Evolutionary conservation across 2,888 invertebrate genomes (phyloP), one percentile per base, ranked within the genome.

Genomic region (Trachelus troglodyta): DNA sequence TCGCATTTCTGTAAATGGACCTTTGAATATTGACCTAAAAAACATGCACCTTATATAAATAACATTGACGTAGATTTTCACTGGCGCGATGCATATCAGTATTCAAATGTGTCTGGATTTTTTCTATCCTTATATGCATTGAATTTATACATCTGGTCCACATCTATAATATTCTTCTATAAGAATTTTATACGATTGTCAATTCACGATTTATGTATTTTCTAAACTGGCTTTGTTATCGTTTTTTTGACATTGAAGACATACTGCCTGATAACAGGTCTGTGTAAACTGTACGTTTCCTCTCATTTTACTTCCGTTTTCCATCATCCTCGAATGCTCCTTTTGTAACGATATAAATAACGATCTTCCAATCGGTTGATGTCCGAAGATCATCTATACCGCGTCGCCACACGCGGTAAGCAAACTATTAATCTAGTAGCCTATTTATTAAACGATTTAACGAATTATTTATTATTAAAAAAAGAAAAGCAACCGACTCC

Each of bases 401-500:
- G 56, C 56, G 56, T 23, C 56, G 56, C 56, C 23, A 56, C 23
- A 23, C 56, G 56, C 23, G 56, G 56, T 56, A 56, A 56, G 56
- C 77, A 75, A 85, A 77, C 81, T 83, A 83, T 84, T 86, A 84
- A 85, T 86, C 81, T 87, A 87, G 86, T 86, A 85, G 84, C 82
- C 82, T 88, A 88, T 88, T 88, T 88, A 88, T 88, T 88, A 31
- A 71, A 71, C 71, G 71, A 71, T 71, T 33, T 71, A 86, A 88
- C 86, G 84, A 87, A 84, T 86, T 87, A 87, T 87, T 87, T 88
- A 88, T 87, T 87, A 84, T 85, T 79, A 75, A 56, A 56, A 23
- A 56, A 23, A 23, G 56, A 23, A 56, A 79, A 83, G 84, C 82
- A 83, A 81, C 79, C 82, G 79, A 84, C 83, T 79, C 83, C 83